phyloP scores from a whole-genome alignment of 2,797 vertebrate species.

The Sphenodon punctatus region DNA sequence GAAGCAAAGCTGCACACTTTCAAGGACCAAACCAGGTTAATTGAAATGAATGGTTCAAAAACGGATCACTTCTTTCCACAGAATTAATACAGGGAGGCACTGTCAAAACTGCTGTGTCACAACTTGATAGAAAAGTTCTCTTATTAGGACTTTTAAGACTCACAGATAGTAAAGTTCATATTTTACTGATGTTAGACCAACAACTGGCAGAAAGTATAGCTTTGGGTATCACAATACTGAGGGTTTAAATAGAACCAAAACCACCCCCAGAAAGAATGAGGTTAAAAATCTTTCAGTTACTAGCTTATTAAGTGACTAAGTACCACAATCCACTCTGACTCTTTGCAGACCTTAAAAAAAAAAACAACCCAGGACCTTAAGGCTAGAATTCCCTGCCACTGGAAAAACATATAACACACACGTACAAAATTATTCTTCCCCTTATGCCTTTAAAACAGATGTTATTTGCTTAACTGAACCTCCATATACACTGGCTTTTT shows the following conservation, averaged over 20 bases:
- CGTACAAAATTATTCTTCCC: no score
- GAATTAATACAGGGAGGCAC: background rate
- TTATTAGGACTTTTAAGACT: conserved; percentile 47
- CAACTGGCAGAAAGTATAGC: conserved; percentile 40
- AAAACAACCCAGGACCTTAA: background rate
- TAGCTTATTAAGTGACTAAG: background rate
- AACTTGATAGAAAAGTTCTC: conserved; percentile 21
- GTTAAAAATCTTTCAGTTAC: accelerated
- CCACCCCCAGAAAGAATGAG: background rate
- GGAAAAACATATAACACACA: no score
- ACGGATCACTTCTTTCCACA: conserved; percentile 7
- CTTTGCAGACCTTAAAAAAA: no score
- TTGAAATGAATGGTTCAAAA: background rate
- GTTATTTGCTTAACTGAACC: background rate
- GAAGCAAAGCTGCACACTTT: background rate
- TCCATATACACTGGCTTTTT: background rate
- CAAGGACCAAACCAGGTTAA: background rate
- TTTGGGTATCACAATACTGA: background rate
- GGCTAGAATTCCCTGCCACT: background rate
- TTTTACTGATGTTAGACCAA: background rate
- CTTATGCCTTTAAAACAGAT: background rate
- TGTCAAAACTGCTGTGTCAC: conserved; percentile 57
- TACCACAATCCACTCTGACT: no score
- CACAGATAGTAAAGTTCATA: conserved; percentile 20
- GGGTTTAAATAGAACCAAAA: no score